Base-by-base conservation (phyloP, 2,113 vertebrate species). In the Albula goreensis region DNA sequence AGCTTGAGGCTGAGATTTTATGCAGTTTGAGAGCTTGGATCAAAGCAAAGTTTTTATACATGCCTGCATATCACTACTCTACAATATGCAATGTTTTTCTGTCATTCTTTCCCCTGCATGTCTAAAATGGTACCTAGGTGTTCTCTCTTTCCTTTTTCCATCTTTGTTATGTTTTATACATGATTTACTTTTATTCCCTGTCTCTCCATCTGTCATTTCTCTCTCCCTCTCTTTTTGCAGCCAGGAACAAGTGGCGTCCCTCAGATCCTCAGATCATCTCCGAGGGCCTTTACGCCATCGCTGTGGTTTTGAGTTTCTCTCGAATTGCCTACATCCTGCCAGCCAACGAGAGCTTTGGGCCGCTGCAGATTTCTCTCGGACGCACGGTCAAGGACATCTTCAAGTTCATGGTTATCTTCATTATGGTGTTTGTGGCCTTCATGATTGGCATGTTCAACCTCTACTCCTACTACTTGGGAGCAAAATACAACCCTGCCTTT, bases 321-420 rank as follows among this genome's bases (percentile, higher is more conserved):
- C 96, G 98, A 78, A 99, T 99, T 51, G 98, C 98, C 81, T 99
- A 99, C 94, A 99, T 99, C 95, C 96, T 99, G 89, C 98, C 98
- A 13, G 98, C 98, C 93, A 99, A 99, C 0, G 98, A 99, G 95
- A 99, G 98, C 93, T 99, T 99, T 3, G 98, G 98, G 9, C 98
- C 98, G 2, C 95, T 99, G 92, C 98, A 99, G 96, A 99, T 99
- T 93, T 99, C 98, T 4, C 89, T 99, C 91, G 98, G 98, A 12
- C 97, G 98, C 90, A 99, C 98, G 0, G 98, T 99, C 89, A 99
- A 99, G 91, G 98, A 99, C 86, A 99, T 99, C 96, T 99, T 99
- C 95, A 99, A 99, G 94, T 99, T 99, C 94, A 99, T 99, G 98
- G 98, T 99, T 93, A 99, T 99, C 94, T 99, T 99, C 95, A 99